Evolutionary conservation across 2,113 vertebrate genomes (phyloP).

Genomic region (Pygoscelis antarcticus): DNA sequence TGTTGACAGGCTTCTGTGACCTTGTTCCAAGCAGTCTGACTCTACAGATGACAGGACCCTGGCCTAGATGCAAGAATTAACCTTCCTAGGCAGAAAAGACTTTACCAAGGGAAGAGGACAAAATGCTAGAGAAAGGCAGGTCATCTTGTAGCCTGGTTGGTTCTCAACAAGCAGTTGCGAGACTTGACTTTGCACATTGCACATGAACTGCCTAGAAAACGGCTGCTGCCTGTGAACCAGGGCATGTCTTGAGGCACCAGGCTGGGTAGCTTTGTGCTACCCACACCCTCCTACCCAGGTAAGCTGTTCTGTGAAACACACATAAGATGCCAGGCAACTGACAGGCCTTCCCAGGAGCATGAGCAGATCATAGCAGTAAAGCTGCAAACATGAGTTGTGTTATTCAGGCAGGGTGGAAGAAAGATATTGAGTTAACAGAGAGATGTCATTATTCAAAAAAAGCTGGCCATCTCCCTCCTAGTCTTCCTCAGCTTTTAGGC

Average conservation of each 20-base stretch:
- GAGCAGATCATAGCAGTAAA: not conserved
- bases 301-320: not conserved
- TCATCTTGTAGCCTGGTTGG: not conserved
- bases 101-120: not conserved
- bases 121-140: not conserved
- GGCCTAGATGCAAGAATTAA: conserved; percentile 2
- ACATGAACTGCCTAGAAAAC: not conserved
- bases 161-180: not conserved
- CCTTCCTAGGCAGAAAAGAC: not conserved
- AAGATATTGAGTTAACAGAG: not conserved
- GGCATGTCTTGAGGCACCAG: not conserved
- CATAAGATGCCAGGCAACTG: not conserved
- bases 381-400: not conserved
- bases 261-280: not conserved
- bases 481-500: not conserved
- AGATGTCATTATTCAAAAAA: not conserved
- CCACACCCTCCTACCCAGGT: not conserved
- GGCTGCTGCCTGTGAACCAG: not conserved
- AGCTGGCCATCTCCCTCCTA: not conserved
- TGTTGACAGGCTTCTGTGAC: conserved; percentile 36
- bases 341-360: not conserved
- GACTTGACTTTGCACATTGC: not conserved
- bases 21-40: not conserved
- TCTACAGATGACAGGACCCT: conserved; percentile 15
- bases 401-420: not conserved